Percentiles rank a stretch among this genome's conserved stretches.
phyloP scores from a whole-genome alignment of 2,888 invertebrate species.

The Tachina lurida region DNA sequence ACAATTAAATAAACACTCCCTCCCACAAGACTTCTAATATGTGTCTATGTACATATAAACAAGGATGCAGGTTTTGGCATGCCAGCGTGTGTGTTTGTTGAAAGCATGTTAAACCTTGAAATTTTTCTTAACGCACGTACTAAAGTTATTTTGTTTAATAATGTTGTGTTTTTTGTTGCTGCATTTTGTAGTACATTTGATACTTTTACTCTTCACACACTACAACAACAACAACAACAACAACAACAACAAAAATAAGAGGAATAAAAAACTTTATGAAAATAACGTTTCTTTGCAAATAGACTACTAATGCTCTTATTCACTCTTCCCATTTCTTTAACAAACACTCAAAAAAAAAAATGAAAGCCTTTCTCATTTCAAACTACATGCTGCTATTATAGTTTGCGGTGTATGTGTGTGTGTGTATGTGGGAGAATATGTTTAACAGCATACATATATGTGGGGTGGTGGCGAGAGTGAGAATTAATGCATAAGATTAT shows the following conservation, averaged over 20 bases:
- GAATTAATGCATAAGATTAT: constrained; percentile 27
- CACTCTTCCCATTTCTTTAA: not conserved
- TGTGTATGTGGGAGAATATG: not conserved
- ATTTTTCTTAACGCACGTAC: constrained; percentile 55
- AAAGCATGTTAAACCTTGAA: constrained; percentile 60
- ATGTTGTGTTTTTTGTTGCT: constrained; percentile 5
- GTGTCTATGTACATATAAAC: not conserved
- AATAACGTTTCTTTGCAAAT: not conserved
- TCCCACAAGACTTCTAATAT: not conserved
- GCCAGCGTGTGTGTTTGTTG: not conserved
- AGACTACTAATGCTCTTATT: not conserved
- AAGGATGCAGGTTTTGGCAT: not conserved
- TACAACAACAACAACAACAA: constrained; percentile 9
- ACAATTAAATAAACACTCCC: constrained; percentile 41
- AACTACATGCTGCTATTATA: too few relatives aligned
- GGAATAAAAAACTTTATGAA: not conserved
- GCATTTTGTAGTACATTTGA: constrained; percentile 10
- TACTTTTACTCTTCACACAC: constrained; percentile 5
- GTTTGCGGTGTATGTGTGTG: too few relatives aligned
- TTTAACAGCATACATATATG: not conserved
- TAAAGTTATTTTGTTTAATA: constrained; percentile 42
- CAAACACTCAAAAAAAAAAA: not conserved
- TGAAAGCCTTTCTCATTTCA: not conserved
- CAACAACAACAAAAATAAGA: not conserved
- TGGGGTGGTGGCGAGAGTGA: not conserved